These are phyloP conservation scores for Hydriomena furcata DNA, from an alignment of 2,888 invertebrate genomes.

Conservation along the genomic window DNA sequence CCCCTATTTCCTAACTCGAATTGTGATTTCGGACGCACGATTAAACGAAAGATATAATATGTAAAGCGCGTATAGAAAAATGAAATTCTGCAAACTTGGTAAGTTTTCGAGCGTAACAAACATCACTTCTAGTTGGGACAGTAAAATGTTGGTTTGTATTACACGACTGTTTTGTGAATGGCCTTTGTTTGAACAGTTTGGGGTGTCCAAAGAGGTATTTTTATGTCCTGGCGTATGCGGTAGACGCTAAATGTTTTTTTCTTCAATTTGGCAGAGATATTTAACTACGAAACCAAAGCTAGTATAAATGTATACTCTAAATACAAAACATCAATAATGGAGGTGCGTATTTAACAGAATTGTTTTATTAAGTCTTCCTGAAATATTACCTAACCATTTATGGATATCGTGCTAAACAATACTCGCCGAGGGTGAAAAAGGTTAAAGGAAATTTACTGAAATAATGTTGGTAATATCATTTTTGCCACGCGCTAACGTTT, in stretches of 20 bases:
- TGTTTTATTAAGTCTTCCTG: conserved; percentile 18
- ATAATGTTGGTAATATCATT: conserved; percentile 19
- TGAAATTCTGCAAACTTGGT: conserved; percentile 32
- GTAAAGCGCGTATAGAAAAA: conserved; percentile 35
- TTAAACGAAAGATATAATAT: conserved; percentile 52
- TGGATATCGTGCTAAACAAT: conserved; percentile 25
- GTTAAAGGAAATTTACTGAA: conserved; percentile 24
- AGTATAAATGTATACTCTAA: no score
- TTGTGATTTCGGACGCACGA: conserved; percentile 57
- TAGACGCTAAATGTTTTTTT: conserved; percentile 6
- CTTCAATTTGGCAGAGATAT: not conserved
- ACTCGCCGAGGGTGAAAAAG: conserved; percentile 17
- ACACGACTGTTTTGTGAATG: conserved; percentile 26
- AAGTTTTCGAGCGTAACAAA: conserved; percentile 28
- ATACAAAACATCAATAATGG: not conserved
- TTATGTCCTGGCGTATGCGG: conserved; percentile 20
- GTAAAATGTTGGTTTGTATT: conserved; percentile 28
- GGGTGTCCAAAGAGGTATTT: conserved; percentile 18
- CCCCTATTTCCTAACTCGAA: conserved; percentile 51
- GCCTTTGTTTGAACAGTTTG: conserved; percentile 25
- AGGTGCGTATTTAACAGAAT: conserved; percentile 5
- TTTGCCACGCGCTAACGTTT: conserved; percentile 15
- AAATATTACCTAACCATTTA: conserved; percentile 21
- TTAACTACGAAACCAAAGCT: no score
- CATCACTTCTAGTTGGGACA: conserved; percentile 26